A percentile compares a stretch with the other conserved stretches of the same genome.
Evolutionary conservation across 2,113 vertebrate genomes (phyloP).

Genomic region (Urocynchramus pylzowi): DNA sequence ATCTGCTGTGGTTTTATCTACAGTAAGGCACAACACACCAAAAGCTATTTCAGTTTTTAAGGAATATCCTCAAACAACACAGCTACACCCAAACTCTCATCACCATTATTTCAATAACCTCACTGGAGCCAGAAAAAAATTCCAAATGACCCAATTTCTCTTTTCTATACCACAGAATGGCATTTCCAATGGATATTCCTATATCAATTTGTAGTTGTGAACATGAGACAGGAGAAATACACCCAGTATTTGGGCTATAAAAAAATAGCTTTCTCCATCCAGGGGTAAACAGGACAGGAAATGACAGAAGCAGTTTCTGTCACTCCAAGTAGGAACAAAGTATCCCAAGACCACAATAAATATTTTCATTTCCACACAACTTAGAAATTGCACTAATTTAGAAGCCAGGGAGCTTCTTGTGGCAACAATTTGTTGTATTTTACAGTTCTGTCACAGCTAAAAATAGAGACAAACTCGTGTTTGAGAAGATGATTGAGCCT

Average conservation of each 20-base stretch:
- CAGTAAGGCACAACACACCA: background rate
- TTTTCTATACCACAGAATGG: background rate
- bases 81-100: background rate
- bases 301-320: background rate
- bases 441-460: background rate
- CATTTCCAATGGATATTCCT: background rate
- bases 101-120: background rate
- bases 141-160: background rate
- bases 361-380: background rate
- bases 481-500: background rate
- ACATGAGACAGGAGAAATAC: background rate
- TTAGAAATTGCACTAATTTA: background rate
- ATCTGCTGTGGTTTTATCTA: background rate
- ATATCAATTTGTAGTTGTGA: background rate
- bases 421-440: background rate
- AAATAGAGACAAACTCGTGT: background rate
- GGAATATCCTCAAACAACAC: background rate
- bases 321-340: background rate
- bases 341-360: background rate
- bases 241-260: background rate
- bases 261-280: background rate
- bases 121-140: background rate
- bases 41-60: background rate
- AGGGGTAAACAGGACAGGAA: background rate
- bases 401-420: background rate